phyloP scores from a whole-genome alignment of 2,797 vertebrate species.

The Phataginus tetradactyla region DNA sequence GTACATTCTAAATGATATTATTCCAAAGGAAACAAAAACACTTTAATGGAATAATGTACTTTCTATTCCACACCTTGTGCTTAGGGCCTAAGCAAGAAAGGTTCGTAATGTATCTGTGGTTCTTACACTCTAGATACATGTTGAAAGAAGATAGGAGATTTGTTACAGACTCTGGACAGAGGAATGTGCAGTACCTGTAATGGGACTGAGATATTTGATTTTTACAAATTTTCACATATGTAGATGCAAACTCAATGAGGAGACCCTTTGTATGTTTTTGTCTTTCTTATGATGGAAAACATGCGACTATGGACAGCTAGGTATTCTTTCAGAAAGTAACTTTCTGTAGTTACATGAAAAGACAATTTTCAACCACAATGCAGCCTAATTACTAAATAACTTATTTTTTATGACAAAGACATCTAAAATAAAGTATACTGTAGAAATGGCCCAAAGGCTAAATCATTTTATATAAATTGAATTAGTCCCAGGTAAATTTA shows the following conservation, averaged over 20 bases:
- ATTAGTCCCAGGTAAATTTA: constrained; percentile 1
- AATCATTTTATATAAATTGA: not conserved
- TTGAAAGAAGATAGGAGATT: constrained; percentile 43
- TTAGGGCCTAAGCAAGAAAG: constrained; percentile 6
- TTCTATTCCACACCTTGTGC: not conserved
- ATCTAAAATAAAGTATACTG: not conserved
- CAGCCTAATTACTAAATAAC: constrained; percentile 16
- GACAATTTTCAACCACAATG: not conserved
- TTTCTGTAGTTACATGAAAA: constrained; percentile 21
- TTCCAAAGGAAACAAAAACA: constrained; percentile 60
- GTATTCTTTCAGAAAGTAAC: constrained; percentile 10
- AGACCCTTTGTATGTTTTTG: constrained; percentile 3
- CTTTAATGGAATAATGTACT: constrained; percentile 56
- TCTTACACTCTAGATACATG: constrained; percentile 39
- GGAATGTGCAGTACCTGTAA: not conserved
- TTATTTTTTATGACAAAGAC: constrained; percentile 38
- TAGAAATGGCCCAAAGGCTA: not conserved
- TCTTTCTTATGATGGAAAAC: constrained; percentile 4
- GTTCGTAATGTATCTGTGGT: not conserved
- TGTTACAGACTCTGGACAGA: not conserved
- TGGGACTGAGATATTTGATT: not conserved
- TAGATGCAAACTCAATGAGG: not conserved
- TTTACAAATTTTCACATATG: constrained; percentile 47
- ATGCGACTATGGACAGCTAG: not conserved
- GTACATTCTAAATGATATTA: constrained; percentile 73